Evolutionary conservation across 2,888 invertebrate species (phyloP), one percentile per base, ranked within the genome.

Genomic region (Neoaliturus tenellus): DNA sequence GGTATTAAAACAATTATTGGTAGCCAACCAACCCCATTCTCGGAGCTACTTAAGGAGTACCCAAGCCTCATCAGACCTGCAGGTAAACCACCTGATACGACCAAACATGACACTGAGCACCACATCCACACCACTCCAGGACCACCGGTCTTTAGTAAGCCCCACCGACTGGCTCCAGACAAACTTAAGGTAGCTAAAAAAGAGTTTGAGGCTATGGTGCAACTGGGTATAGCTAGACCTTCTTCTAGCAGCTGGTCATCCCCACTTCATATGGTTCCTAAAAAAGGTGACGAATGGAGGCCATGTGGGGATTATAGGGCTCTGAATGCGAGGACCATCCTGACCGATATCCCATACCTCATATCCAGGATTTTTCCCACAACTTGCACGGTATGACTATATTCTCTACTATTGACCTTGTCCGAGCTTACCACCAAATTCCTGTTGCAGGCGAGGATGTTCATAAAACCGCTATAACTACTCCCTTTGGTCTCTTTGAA

Each of bases 351-450:
- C 90, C 90, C 0, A 85, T 89, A 1, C 87, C 89, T 0, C 88
- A 89, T 39, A 87, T 90, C 0, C 88, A 89, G 8, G 89, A 90
- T 80, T 87, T 88, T 67, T n/a, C 5, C 80, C 86, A 4, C 67
- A 85, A 6, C 81, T 90, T 0, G 33, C 73, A n/a, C n/a, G 88
- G 88, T 0, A 87, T 86, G 14, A 87, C 73, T 0, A 83, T 89
- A 20, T 89, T 89, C 82, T 88, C 88, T 4, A 87, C 84, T 14
- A 84, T 90, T 0, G 89, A 90, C 85, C 85, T 90, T n/a, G 86
- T 86, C 6, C 80, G 87, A 20, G 90, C 90, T 0, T 91, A 89
- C 81, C 88, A 90, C 17, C 89, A 90, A 80, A 90, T 91, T 4
- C 90, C 90, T 4, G 87, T 91, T n/a, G 62, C 31, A n/a, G 6